Percentiles rank a stretch among this genome's conserved stretches.
Evolutionary conservation across 1,140 invertebrate species (phyloP).

Genomic region (Eriocheir sinensis): DNA sequence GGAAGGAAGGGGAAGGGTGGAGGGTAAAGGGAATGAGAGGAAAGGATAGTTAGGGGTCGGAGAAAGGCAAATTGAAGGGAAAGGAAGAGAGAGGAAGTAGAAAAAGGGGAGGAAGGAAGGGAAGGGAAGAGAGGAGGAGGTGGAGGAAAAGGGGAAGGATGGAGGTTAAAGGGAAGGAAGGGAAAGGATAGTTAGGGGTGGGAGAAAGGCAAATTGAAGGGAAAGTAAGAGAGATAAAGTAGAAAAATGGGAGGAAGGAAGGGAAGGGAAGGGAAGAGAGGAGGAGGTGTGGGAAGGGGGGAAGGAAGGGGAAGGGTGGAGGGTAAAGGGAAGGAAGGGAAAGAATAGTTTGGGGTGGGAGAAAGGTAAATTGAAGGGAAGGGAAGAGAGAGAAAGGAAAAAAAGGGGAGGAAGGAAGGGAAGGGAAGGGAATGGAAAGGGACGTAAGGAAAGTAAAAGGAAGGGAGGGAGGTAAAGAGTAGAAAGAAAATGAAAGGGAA

Average conservation of each 20-base stretch:
- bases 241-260: no score
- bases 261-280: not conserved
- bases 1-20: not conserved
- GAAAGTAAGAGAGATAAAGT: not conserved
- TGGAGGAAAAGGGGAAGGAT: not conserved
- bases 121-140: not conserved
- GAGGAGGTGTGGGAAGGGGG: not conserved
- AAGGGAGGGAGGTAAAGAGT: not conserved
- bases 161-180: not conserved
- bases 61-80: no score
- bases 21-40: not conserved
- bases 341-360: not conserved
- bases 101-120: not conserved
- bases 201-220: not conserved
- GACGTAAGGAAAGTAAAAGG: not conserved
- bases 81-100: not conserved
- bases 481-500: no score
- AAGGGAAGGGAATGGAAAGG: no score
- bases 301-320: not conserved
- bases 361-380: not conserved
- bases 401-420: not conserved
- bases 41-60: no score
- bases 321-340: not conserved
- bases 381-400: not conserved
- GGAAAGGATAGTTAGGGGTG: not conserved